These are phyloP conservation scores for Hemiprocne comata DNA, from an alignment of 2,113 vertebrate species.

Conservation along the genomic window DNA sequence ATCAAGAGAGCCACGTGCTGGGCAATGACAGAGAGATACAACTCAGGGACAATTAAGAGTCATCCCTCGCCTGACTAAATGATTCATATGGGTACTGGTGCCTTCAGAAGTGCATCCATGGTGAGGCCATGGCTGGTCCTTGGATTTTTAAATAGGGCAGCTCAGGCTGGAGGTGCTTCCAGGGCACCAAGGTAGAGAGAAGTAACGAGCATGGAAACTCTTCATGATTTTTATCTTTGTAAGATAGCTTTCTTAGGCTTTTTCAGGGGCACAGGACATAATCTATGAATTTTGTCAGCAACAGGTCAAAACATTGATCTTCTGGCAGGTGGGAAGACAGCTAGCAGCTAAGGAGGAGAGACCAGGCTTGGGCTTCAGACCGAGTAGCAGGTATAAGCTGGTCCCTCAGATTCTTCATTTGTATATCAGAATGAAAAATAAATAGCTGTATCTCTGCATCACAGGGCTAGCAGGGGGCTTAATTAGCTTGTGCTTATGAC, in stretches of 20 bases:
- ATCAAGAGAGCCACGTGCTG: neutral
- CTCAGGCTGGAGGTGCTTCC: neutral
- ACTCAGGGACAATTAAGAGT: neutral
- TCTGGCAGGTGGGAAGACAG: neutral
- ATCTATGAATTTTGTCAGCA: neutral
- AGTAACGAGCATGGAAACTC: neutral
- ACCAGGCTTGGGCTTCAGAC: neutral
- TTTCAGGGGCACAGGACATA: accelerated
- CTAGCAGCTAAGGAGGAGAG: neutral
- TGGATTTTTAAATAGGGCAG: neutral
- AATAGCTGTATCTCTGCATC: neutral
- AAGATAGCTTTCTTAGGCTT: neutral
- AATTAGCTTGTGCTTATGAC: constrained; percentile 9
- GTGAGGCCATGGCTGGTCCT: neutral
- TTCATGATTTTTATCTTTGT: neutral
- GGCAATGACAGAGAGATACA: neutral
- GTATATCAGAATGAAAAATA: neutral
- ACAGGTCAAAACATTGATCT: neutral
- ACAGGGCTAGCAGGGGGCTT: neutral
- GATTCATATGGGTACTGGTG: neutral
- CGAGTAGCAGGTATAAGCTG: neutral
- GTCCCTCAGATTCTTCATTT: neutral
- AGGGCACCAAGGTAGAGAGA: neutral
- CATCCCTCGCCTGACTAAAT: neutral
- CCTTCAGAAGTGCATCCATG: neutral